Evolutionary conservation across 2,888 invertebrate genomes (phyloP), one percentile per base, ranked within the genome.

Genomic region (Biston stratarius): DNA sequence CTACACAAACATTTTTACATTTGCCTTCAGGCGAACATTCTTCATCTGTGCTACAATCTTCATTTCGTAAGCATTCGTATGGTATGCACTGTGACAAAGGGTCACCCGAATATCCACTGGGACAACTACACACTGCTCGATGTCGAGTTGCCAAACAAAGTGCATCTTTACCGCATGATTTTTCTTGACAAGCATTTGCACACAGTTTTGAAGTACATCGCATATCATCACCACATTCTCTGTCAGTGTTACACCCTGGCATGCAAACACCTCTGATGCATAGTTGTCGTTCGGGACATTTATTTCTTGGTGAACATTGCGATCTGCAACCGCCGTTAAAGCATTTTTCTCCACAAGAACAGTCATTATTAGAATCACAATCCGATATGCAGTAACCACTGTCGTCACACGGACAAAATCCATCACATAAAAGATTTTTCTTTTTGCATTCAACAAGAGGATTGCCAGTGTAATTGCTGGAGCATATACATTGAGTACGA

Each of bases 401-500:
- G 75, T 96, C 96, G 79, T 97, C 97, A 79, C 97, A 97, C 67
- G 97, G 95, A 78, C 98, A 98, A 59, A 94, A 94, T 0, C 96
- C 96, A 79, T 97, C 96, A 81, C 98, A 98, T 60, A 95, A 94
- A 57, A 95, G 90, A 64, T 96, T 95, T 57, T 97, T 96, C 84
- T 95, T 95, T 59, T 95, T 95, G 81, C 98, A 98, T 74, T 96
- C 95, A 0, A 96, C 95, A 6, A 97, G 92, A 3, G 98, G 97
- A 88, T 98, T 97, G 0, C 98, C 98, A 45, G 96, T 94, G 77
- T 96, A 97, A 81, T 96, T 96, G 57, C 95, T 92, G 3, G 97
- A 96, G 78, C 98, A 98, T 81, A 96, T 97, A 83, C 98, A 98
- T 81, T 97, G 97, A 0, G 97, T 96, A 38, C 97, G 96, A 82